Base-by-base conservation (phyloP, 2,888 invertebrate genomes). In the Tuta absoluta region DNA sequence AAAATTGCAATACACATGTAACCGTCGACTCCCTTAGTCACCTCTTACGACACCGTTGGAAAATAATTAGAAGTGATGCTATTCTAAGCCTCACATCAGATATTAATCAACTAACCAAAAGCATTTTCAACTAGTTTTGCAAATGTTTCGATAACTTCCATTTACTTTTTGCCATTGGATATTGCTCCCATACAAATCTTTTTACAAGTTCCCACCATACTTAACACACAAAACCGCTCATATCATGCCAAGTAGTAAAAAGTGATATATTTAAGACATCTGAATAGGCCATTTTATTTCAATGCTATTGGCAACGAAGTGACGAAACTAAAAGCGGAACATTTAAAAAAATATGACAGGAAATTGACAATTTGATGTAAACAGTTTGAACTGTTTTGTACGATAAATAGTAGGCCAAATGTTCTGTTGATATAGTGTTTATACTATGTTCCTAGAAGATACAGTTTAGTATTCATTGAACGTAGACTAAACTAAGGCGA, bases 261-360 rank as follows among this genome's bases (percentile, higher is more conserved):
- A 49, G 21, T 49, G 49, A 49, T 49, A 53, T 53, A 53, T 53
- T 49, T 53, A 24, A 53, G 51, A 53, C 51, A 14, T 53, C 12
- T 53, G 51, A 53, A 53, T 53, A 23, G 51, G 23, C 12, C 51
- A 23, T 53, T 53, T 53, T 14, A 23, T 53, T 14, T 23, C 21
- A 23, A 53, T 53, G 23, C 21, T 53, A 53, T 53, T 53, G 51
- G 51, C 24, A 53, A 53, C 5, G 12, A 11, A 21, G 23, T 53
- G 51, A 12, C 23, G 51, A 53, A 53, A 53, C 23, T 19, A 12
- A 14, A 19, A 11, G 51, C 51, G 51, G 51, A 53, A 53, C 23
- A 19, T 12, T n/a, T 51, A 21, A 14, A 51, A 23, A 51, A 21
- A 1, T 51, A 23, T 53, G 51, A 53, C 51, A 53, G 51, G 51